Conservation (phyloP, 2,888 invertebrate species). For the Agonopterix arenella region DNA sequence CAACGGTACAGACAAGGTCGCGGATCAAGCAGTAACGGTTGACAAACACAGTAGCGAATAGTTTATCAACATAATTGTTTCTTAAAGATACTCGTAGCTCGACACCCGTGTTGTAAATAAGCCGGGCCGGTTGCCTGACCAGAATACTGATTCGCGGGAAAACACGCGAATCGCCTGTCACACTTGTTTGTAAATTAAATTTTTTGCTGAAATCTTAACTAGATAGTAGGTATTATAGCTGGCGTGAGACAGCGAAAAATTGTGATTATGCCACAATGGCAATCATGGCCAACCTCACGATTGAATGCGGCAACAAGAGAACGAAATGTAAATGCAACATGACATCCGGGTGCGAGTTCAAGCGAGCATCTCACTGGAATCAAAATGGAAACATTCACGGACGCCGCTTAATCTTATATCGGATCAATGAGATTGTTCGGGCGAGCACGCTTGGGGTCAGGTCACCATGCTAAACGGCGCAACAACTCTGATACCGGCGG, state of each 20-base stretch:
- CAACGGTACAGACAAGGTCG: slow-evolving; percentile 29
- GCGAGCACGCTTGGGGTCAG: slow-evolving; percentile 51
- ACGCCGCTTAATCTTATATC: slow-evolving; percentile 59
- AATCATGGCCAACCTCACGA: slow-evolving; percentile 43
- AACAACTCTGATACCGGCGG: slow-evolving; percentile 42
- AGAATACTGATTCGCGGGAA: slow-evolving; percentile 59
- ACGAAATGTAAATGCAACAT: slow-evolving; percentile 59
- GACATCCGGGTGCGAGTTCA: slow-evolving; percentile 71
- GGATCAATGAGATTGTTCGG: slow-evolving; percentile 61
- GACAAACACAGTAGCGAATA: slow-evolving; percentile 30
- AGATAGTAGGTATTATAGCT: not conserved
- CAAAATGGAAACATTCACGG: slow-evolving; percentile 63
- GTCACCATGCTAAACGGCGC: slow-evolving; percentile 60
- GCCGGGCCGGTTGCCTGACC: slow-evolving; percentile 23
- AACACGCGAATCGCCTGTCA: slow-evolving; percentile 44
- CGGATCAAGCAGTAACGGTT: slow-evolving; percentile 8
- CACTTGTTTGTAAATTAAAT: slow-evolving; percentile 13
- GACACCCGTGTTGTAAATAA: slow-evolving; percentile 48
- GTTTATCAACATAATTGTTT: slow-evolving; percentile 38
- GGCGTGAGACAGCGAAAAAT: slow-evolving; percentile 10
- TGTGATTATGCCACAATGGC: slow-evolving; percentile 26
- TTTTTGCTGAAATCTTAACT: slow-evolving; percentile 1
- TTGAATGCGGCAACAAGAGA: slow-evolving; percentile 47
- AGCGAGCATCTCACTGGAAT: slow-evolving; percentile 51
- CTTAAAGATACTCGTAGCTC: slow-evolving; percentile 26